phyloP scores from a whole-genome alignment of 2,113 vertebrate genomes.

The Myotis yumanensis region DNA sequence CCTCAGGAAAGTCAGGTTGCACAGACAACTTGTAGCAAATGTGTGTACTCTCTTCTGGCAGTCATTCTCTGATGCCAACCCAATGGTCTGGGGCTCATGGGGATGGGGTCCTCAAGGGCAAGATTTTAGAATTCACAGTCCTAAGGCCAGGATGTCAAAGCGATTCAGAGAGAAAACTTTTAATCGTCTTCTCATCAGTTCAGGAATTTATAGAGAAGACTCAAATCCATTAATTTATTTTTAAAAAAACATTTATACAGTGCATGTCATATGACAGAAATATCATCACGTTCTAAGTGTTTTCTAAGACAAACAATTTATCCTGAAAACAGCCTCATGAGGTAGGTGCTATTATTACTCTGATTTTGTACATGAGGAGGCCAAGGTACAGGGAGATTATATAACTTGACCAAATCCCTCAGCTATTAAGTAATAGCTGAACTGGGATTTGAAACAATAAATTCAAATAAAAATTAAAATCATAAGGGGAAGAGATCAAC shows the following conservation, averaged over 20 bases:
- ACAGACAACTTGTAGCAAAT: neutral
- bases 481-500: too few species aligned
- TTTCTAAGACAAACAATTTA: conserved; percentile 1
- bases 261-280: neutral
- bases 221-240: neutral
- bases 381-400: neutral
- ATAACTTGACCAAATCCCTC: neutral
- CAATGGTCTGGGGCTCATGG: neutral
- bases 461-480: conserved; percentile 37
- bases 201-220: neutral
- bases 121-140: conserved; percentile 9
- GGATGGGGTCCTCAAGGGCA: neutral
- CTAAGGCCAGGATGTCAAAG: neutral
- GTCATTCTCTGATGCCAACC: neutral
- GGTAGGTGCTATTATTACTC: neutral
- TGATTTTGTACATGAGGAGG: neutral
- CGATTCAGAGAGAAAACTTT: conserved; percentile 4
- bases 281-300: neutral
- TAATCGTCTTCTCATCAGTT: neutral
- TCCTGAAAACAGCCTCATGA: neutral
- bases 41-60: neutral
- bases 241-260: neutral
- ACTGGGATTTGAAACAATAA: conserved; percentile 1
- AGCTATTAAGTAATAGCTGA: neutral
- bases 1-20: neutral